Percentiles rank a stretch among this genome's conserved stretches.
Evolutionary conservation across 2,888 invertebrate genomes (phyloP).

Genomic region (Myathropa florea): DNA sequence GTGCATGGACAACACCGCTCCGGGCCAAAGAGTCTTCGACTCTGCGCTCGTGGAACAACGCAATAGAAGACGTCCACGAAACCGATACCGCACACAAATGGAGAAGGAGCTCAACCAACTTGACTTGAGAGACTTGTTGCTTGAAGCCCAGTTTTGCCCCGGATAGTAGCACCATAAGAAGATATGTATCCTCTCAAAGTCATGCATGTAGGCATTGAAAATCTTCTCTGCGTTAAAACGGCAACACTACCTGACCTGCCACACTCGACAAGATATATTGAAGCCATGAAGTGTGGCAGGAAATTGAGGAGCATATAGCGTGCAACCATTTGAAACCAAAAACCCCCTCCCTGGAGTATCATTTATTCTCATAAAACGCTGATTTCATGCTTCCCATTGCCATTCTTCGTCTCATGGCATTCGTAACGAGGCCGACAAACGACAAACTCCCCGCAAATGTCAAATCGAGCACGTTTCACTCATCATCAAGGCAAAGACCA

Average conservation of each 20-base stretch:
- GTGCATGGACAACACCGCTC: no score
- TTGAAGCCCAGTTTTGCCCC: no score
- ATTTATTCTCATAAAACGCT: slow-evolving; percentile 69
- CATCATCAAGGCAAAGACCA: slow-evolving; percentile 42
- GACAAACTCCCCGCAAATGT: slow-evolving; percentile 41
- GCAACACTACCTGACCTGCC: slow-evolving; percentile 37
- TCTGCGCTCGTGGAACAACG: no score
- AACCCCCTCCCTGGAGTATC: slow-evolving; percentile 37
- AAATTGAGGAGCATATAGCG: slow-evolving; percentile 56
- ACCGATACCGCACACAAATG: no score
- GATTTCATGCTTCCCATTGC: slow-evolving; percentile 57
- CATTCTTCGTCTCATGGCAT: not conserved
- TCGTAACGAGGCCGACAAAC: not conserved
- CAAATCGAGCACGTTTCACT: slow-evolving; percentile 66
- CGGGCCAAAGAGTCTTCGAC: no score
- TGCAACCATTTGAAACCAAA: slow-evolving; percentile 64
- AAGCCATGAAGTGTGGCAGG: slow-evolving; percentile 67
- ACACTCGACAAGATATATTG: slow-evolving; percentile 60
- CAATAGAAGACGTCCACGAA: no score
- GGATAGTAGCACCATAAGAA: no score
- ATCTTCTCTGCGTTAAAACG: not conserved
- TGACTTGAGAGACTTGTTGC: no score
- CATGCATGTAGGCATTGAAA: no score
- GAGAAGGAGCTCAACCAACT: no score
- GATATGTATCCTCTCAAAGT: no score